Evolutionary conservation across 2,113 vertebrate genomes (phyloP), one percentile per base, ranked within the genome.

Genomic region (Neotoma lepida): DNA sequence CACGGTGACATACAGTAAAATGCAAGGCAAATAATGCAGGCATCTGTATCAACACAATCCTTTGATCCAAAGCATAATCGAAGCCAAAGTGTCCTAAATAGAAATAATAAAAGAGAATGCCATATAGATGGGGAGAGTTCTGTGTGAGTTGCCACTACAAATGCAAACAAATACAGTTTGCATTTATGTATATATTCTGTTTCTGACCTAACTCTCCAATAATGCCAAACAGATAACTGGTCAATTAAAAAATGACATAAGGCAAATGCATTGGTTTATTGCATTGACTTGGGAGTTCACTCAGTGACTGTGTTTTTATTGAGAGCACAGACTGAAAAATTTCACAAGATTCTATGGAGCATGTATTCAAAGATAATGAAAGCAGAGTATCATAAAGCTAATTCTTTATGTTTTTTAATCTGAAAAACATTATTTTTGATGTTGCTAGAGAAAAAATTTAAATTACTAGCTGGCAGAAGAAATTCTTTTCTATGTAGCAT

Each of bases 31-130:
- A 35, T 39, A 5, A 82, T n/a, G 22, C 18, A 14, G 26, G 12
- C 30, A 64, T 94, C 56, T 87, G 30, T 63, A 5, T 73, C 61
- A 61, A 39, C 26, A 35, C 0, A 49, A 39, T 6, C 14, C 24
- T 17, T 87, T 94, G 39, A 82, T 30, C n/a, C 82, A 90, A 94
- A 88, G 63, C 22, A 86, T 24, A 94, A 39, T 4, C 88, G n/a
- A 87, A 1, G 9, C 28, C 58, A 35, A 86, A 90, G 88, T 82
- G 1, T 24, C 39, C 5, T 22, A 68, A 51, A 81, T 4, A 46
- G n/a, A 89, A 18, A 4, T 9, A 88, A 46, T 71, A 24, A 63
- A 76, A 35, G 30, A 64, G 17, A 22, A 15, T 90, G 22, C 14
- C 33, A 4, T 3, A 28, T 0, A 33, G 28, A 17, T 88, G 39